Evolutionary conservation across 1,140 invertebrate species (phyloP), one percentile per base, ranked within the genome.

Genomic region (Drosophila bocki): DNA sequence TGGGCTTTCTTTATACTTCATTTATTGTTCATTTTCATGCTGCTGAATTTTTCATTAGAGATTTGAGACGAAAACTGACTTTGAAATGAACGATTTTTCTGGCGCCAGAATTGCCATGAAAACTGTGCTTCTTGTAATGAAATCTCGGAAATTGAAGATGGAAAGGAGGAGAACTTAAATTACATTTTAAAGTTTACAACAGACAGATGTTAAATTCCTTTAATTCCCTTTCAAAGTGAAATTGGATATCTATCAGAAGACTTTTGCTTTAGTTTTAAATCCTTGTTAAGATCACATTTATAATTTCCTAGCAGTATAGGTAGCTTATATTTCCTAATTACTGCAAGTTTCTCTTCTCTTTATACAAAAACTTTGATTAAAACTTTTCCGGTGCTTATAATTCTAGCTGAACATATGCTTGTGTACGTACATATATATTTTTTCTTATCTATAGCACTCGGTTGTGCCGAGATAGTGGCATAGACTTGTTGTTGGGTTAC

Each of bases 1-100:
- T 41, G 26, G 19, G 35, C 50, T 71, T 82, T 82, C 50, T 71
- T 82, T 82, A 58, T 76, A 32, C 70, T 47, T 41, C 62, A 80
- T 80, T 83, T 88, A 80, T 71, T 54, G 83, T 74, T 65, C 80
- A 83, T 88, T 87, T 88, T 67, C 57, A 54, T 74, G 58, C 77
- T 80, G 68, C 75, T 87, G 60, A 87, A 87, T 88, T 88, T 86
- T 87, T 84, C 72, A 87, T 87, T 84, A 88, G 80, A 77, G 80
- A 84, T 78, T 88, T 88, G 42, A 17, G 62, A 17, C 29, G 35
- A 61, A 68, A 61, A 50, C 48, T 50, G 51, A 33, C 54, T 69
- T 47, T 22, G 54, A 50, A 72, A 60, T 77, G 48, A 76, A 76
- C n/a, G 71, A 51, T 76, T 76, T 76, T 76, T 53, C 33, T 57